Evolutionary conservation across 2,888 invertebrate species (phyloP), one percentile per base, ranked within the genome.

Genomic region (Melinaea marsaeus): DNA sequence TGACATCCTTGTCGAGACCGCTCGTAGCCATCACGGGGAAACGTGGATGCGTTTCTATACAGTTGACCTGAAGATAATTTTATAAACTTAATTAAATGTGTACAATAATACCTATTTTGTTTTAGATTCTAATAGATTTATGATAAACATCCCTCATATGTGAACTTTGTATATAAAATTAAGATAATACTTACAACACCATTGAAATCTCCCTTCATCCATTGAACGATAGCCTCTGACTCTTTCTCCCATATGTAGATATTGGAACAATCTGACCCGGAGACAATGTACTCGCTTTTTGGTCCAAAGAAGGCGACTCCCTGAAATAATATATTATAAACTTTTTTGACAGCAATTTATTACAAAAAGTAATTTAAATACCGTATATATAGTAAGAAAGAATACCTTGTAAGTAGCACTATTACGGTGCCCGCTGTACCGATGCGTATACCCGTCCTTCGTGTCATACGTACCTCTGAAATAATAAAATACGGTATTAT

Each of bases 301-400:
- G 97, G 96, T 0, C 99, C 99, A 85, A 96, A 98, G 90, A 97
- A 99, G 75, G 97, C 95, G 0, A 98, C 97, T 0, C 97, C 97
- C 85, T 67, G n/a, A 32, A 57, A 55, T 58, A 58, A 37, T 51
- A 32, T 7, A 59, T 22, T 33, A 11, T 11, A 54, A 13, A 1
- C n/a, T 34, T 9, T 33, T 33, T 4, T 55, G 7, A 22, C 3
- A 55, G 22, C 22, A 22, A 22, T 22, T 1, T 22, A 22, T 22
- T 22, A 7, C 37, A 37, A 6, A 37, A 37, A 6, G 2, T 37
- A 37, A 37, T 37, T 37, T 7, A 37, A 37, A 37, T 2, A 37
- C 5, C 1, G 37, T 37, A 13, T 48, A 48, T 4, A 48, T 7
- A 48, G 9, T 48, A 13, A 32, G 13, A 51, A 22, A 3, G 11